phyloP scores from a whole-genome alignment of 2,888 invertebrate genomes.

The Caenorhabditis parvicauda region DNA sequence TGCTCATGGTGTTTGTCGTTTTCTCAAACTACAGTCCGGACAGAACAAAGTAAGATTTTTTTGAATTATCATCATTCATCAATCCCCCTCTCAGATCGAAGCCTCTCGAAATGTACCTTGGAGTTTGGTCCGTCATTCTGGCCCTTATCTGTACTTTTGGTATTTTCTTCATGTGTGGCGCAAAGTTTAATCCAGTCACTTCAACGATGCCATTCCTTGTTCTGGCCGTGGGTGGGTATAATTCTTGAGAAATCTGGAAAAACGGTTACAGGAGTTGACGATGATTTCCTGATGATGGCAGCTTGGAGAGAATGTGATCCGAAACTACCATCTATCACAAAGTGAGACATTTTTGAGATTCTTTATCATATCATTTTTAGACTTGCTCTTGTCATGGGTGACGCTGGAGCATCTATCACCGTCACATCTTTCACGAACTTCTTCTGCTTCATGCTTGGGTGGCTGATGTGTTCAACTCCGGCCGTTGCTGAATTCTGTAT shows the following conservation, averaged over 20 bases:
- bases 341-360: too few species aligned
- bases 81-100: conserved; percentile 43
- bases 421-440: conserved; percentile 62
- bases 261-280: conserved; percentile 50
- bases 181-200: conserved; percentile 60
- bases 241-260: background rate
- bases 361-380: too few species aligned
- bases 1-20: conserved; percentile 58
- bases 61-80: background rate
- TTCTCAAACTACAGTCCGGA: conserved; percentile 51
- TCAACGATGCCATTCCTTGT: conserved; percentile 62
- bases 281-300: conserved; percentile 59
- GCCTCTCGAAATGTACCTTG: conserved; percentile 60
- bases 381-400: conserved; percentile 59
- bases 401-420: conserved; percentile 60
- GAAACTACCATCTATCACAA: conserved; percentile 21
- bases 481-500: conserved; percentile 61
- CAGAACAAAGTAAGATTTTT: conserved; percentile 7
- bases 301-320: conserved; percentile 60
- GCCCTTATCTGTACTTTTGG: conserved; percentile 58
- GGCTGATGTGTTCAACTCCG: conserved; percentile 60
- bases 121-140: conserved; percentile 57
- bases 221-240: conserved; percentile 47
- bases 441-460: conserved; percentile 61
- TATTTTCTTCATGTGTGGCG: conserved; percentile 54